Evolutionary conservation across 2,113 vertebrate genomes (phyloP), one percentile per base, ranked within the genome.

Genomic region (Podarcis muralis): DNA sequence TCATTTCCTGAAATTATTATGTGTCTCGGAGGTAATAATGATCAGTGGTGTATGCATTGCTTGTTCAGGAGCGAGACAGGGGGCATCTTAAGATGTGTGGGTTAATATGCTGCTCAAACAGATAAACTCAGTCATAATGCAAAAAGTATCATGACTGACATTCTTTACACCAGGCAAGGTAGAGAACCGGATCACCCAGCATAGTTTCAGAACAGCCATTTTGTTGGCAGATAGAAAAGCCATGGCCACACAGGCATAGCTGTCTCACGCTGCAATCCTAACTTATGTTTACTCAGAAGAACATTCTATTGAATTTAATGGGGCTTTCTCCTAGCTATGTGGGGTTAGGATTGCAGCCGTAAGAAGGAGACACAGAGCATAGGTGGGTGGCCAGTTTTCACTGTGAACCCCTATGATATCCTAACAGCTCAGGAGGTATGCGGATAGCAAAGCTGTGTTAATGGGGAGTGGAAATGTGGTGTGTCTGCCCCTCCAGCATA

Each of bases 1-100:
- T 94, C 92, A 91, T 95, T 95, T 94, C 81, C 87, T 91, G 69
- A 94, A 93, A 91, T 86, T 92, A 87, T 83, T 25, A 43, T 94
- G 80, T 86, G 59, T 94, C 74, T 93, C 77, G 25, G 77, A 93
- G 87, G 83, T 90, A 90, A 71, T 94, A 83, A 87, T 4, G 20
- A 48, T 94, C 89, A 92, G 20, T 91, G 83, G 9, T 87, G 76
- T 93, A 87, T 91, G 72, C 62, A 80, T 74, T 91, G 30, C 87
- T 93, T 94, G 27, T 78, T 94, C 53, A 84, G 81, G 92, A 94
- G 68, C 80, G 86, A 85, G 81, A 91, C 4, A 43, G 40, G 40
- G 75, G 83, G 27, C 71, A 69, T 84, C 77, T 92, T 62, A 92
- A 92, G 85, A 76, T 57, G 3, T 0, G 3, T 84, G 85, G 69